Evolutionary conservation across 2,797 vertebrate genomes (phyloP).

Genomic region (Anas georgica): DNA sequence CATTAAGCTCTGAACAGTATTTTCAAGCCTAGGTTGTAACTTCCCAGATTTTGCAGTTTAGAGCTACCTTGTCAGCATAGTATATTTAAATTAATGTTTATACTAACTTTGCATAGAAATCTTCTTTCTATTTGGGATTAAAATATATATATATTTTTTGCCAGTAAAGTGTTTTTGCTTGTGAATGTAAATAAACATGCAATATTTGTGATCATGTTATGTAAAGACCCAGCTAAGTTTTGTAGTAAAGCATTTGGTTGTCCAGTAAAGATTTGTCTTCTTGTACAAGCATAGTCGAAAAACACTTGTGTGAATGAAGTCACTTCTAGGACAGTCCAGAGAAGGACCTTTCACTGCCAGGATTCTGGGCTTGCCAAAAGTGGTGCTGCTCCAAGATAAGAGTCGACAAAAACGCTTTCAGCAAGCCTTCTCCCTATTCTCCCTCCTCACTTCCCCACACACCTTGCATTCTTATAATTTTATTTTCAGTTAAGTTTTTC

Average conservation of each 20-base stretch:
- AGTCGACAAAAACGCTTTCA: not conserved
- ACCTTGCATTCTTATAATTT: not conserved
- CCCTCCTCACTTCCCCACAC: too few relatives aligned
- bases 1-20: not conserved
- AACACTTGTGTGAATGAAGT: not conserved
- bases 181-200: not conserved
- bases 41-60: not conserved
- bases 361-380: not conserved
- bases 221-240: not conserved
- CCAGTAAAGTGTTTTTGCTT: not conserved
- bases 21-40: not conserved
- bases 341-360: not conserved
- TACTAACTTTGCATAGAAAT: not conserved
- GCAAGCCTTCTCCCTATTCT: not conserved
- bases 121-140: not conserved
- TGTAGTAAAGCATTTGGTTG: not conserved
- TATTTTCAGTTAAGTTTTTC: not conserved
- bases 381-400: not conserved
- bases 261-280: not conserved
- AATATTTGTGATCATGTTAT: not conserved
- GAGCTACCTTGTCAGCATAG: not conserved
- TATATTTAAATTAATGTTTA: not conserved
- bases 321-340: not conserved
- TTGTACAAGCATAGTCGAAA: not conserved
- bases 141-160: accelerated